Evolutionary conservation across 2,797 vertebrate genomes (phyloP).

Genomic region (Danionella dracula): DNA sequence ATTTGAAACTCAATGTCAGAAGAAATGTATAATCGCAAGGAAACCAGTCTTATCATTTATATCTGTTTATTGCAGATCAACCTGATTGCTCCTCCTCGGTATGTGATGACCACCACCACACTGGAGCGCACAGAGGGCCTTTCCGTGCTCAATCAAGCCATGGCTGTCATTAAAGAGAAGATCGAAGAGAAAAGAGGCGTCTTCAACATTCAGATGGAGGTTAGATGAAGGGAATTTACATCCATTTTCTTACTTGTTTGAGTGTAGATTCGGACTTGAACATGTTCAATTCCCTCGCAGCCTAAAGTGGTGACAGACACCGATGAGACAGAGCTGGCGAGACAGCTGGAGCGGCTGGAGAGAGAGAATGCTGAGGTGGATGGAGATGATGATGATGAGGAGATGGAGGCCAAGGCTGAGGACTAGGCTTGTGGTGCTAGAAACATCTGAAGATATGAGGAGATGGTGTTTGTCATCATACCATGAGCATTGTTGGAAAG

Average conservation of each 20-base stretch:
- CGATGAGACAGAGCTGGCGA: slow-evolving; percentile 18
- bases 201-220: slow-evolving; percentile 98
- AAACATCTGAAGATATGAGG: neutral
- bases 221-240: slow-evolving; percentile 44
- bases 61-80: slow-evolving; percentile 77
- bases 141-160: slow-evolving; percentile 95
- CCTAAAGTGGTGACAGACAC: slow-evolving; percentile 98
- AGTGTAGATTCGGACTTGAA: too few species aligned
- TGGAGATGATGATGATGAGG: slow-evolving; percentile 92
- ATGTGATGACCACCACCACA: slow-evolving; percentile 98
- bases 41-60: too few species aligned
- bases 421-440: slow-evolving; percentile 67
- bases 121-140: slow-evolving; percentile 96
- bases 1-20: too few species aligned
- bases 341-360: slow-evolving; percentile 32
- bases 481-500: slow-evolving; percentile 7
- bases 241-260: neutral
- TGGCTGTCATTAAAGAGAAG: slow-evolving; percentile 97
- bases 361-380: slow-evolving; percentile 94
- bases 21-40: too few species aligned
- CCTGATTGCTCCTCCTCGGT: slow-evolving; percentile 93
- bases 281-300: slow-evolving; percentile 56
- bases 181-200: slow-evolving; percentile 98
- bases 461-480: slow-evolving; percentile 1
- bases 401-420: slow-evolving; percentile 96